phyloP scores from a whole-genome alignment of 2,113 vertebrate species.

The Zootoca vivipara region DNA sequence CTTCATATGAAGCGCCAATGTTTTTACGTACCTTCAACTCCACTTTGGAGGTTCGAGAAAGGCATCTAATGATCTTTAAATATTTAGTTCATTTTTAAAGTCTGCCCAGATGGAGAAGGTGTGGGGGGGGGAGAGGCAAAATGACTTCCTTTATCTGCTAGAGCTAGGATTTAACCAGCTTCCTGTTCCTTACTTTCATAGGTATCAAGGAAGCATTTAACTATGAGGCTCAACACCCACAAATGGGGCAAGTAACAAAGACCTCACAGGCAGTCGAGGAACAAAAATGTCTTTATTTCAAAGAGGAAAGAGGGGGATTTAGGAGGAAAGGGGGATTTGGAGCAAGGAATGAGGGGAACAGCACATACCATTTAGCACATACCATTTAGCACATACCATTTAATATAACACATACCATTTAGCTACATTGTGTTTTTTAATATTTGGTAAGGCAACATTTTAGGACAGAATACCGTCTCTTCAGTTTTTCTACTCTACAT shows the following conservation, averaged over 20 bases:
- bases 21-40: conserved; percentile 23
- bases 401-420: conserved; percentile 16
- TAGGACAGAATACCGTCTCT: background rate
- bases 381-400: background rate
- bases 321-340: conserved; percentile 29
- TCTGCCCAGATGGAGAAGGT: background rate
- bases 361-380: too few species aligned
- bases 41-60: conserved; percentile 5
- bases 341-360: conserved; percentile 49
- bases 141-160: conserved; percentile 33
- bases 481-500: background rate
- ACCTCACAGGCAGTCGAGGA: conserved; percentile 78
- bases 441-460: background rate
- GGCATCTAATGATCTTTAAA: conserved; percentile 29
- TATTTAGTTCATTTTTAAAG: background rate
- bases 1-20: background rate
- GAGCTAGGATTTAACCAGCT: conserved; percentile 32
- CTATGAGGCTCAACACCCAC: conserved; percentile 66
- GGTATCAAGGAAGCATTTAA: conserved; percentile 61
- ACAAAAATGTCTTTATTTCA: conserved; percentile 78
- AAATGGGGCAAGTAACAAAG: conserved; percentile 52
- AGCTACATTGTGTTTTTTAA: conserved; percentile 1
- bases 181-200: conserved; percentile 60
- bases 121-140: background rate
- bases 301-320: conserved; percentile 49